A percentile compares a stretch with the other conserved stretches of the same genome.
Conservation (phyloP, 1,140 invertebrate genomes). For the Whitmania pigra region DNA sequence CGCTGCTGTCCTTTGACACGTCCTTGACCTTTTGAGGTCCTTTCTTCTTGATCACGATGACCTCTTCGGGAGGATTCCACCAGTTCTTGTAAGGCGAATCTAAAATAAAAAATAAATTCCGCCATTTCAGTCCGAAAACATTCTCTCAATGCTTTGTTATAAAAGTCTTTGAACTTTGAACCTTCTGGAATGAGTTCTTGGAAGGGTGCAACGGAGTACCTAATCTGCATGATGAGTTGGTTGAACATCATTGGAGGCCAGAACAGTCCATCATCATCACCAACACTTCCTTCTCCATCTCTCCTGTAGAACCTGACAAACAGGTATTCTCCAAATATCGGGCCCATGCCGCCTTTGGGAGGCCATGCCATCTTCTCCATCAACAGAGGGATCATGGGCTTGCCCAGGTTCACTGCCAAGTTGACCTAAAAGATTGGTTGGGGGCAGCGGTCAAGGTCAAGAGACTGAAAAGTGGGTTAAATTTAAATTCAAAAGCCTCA, state of each 20-base stretch:
- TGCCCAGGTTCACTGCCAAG: constrained; percentile 32
- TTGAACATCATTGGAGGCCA: constrained; percentile 23
- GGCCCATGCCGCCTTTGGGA: constrained; percentile 37
- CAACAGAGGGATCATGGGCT: constrained; percentile 36
- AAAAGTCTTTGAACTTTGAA: background rate
- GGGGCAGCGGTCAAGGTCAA: too few relatives aligned
- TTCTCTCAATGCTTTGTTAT: background rate
- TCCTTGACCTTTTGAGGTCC: constrained; percentile 25
- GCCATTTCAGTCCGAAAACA: background rate
- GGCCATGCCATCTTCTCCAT: constrained; percentile 37
- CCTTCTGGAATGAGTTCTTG: constrained; percentile 5
- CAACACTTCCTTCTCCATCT: background rate
- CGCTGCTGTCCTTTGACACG: background rate
- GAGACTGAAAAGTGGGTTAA: too few relatives aligned
- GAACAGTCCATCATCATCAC: constrained; percentile 4
- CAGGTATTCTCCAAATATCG: constrained; percentile 39
- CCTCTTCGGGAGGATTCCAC: constrained; percentile 33
- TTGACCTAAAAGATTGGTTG: constrained; percentile 31
- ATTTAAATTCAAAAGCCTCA: constrained; percentile 21
- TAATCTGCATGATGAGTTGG: constrained; percentile 21
- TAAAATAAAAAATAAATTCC: constrained; percentile 14
- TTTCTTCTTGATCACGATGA: constrained; percentile 26
- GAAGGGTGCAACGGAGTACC: constrained; percentile 16
- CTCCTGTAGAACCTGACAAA: constrained; percentile 29
- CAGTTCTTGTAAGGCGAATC: constrained; percentile 30